Evolutionary conservation across 2,797 vertebrate species (phyloP).

Genomic region (Sebastes kiyomatsui): DNA sequence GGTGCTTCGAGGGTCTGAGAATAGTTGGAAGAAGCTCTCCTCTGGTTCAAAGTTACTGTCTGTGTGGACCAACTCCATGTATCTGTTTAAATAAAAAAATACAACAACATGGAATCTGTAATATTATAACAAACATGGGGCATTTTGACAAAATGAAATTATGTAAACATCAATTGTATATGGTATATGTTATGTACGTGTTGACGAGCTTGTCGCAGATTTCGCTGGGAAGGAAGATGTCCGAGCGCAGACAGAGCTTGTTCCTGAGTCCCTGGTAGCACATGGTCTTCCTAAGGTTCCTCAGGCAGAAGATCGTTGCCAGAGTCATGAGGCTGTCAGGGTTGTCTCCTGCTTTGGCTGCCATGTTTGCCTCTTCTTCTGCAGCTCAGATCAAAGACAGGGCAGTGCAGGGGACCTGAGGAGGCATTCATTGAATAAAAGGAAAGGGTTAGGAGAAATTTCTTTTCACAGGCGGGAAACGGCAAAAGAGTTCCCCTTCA

Average conservation of each 20-base stretch:
- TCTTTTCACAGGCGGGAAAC: too few species aligned
- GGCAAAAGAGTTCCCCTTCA: too few species aligned
- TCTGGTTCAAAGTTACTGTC: constrained; percentile 93
- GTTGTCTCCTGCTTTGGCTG: constrained; percentile 91
- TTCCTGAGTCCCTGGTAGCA: constrained; percentile 91
- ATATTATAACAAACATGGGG: not conserved
- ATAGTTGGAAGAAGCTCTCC: constrained; percentile 95
- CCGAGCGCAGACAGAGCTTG: constrained; percentile 89
- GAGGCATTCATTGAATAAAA: not conserved
- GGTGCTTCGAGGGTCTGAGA: constrained; percentile 94
- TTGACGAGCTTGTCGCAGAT: constrained; percentile 97
- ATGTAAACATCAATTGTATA: not conserved
- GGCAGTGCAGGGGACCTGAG: constrained; percentile 54
- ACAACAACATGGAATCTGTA: not conserved
- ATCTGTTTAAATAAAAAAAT: constrained; percentile 76
- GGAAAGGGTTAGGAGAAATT: too few species aligned
- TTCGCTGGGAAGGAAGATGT: constrained; percentile 97
- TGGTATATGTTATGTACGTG: constrained; percentile 80
- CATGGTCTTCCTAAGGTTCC: constrained; percentile 93
- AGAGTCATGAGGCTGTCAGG: constrained; percentile 94
- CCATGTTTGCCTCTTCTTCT: constrained; percentile 82
- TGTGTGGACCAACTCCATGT: constrained; percentile 93
- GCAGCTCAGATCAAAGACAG: constrained; percentile 53
- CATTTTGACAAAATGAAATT: not conserved
- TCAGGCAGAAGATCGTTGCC: constrained; percentile 93